Conservation (phyloP, 2,113 vertebrate genomes). For the Mesocricetus auratus region DNA sequence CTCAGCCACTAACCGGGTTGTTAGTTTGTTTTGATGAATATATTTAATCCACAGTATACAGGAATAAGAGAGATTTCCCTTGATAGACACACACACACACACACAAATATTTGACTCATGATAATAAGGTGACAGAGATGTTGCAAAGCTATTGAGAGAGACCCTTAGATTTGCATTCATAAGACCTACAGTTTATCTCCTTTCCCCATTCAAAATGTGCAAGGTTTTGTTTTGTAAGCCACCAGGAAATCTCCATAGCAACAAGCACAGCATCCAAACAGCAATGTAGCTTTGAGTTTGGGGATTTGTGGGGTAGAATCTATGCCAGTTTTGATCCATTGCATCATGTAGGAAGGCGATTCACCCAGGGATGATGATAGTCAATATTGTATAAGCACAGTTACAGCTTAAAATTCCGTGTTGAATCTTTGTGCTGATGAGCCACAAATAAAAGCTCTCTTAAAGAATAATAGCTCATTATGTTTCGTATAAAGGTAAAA, state of each 20-base stretch:
- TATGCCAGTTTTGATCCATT: neutral
- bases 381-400: neutral
- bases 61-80: conserved; percentile 52
- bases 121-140: conserved; percentile 3
- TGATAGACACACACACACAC: conserved; percentile 43
- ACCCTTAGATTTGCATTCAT: conserved; percentile 42
- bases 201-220: conserved; percentile 25
- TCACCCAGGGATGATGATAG: neutral
- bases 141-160: conserved; percentile 25
- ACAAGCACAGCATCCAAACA: conserved; percentile 2
- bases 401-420: neutral
- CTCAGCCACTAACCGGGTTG: conserved; percentile 14
- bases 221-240: conserved; percentile 46
- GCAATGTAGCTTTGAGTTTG: neutral
- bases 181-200: conserved; percentile 21
- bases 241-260: conserved; percentile 42
- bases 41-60: conserved; percentile 72
- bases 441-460: neutral
- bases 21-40: conserved; percentile 54
- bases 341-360: neutral
- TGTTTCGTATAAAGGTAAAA: conserved; percentile 13
- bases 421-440: neutral
- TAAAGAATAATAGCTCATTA: neutral
- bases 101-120: conserved; percentile 42
- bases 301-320: conserved; percentile 6